These are phyloP conservation scores for Plagodis dolabraria DNA, from an alignment of 2,888 invertebrate genomes.

Conservation along the genomic window DNA sequence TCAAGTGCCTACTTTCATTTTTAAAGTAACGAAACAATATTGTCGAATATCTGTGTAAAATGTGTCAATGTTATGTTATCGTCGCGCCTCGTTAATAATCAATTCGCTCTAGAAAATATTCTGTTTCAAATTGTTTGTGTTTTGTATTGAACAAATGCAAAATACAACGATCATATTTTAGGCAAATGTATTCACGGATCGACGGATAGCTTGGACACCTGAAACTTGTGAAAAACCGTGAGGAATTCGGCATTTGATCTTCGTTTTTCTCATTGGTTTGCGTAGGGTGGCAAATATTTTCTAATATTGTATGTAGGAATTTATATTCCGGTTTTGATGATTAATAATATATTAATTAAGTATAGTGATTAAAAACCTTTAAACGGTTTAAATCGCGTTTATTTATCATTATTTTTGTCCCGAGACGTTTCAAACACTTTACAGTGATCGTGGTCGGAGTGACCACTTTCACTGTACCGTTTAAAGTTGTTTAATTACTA, in stretches of 20 bases:
- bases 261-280: not conserved
- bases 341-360: no score
- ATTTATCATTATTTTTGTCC: no score
- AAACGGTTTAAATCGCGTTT: no score
- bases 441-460: no score
- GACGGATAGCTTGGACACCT: not conserved
- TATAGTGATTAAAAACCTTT: no score
- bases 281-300: not conserved
- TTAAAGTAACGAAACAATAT: slow-evolving; percentile 4
- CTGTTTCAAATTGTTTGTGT: slow-evolving; percentile 4
- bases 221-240: not conserved
- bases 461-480: no score
- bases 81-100: slow-evolving; percentile 11
- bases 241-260: no score
- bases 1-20: slow-evolving; percentile 6
- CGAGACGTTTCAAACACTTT: no score
- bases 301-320: not conserved
- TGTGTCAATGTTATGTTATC: slow-evolving; percentile 23
- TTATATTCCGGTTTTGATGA: not conserved
- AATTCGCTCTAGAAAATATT: slow-evolving; percentile 17
- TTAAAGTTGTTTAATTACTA: no score
- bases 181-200: slow-evolving; percentile 5
- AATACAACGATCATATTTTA: slow-evolving; percentile 5
- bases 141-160: slow-evolving; percentile 14
- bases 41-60: slow-evolving; percentile 14